A percentile compares a stretch with the other conserved stretches of the same genome.
Evolutionary conservation across 1,140 invertebrate species (phyloP).

Genomic region (Conus betulinus): DNA sequence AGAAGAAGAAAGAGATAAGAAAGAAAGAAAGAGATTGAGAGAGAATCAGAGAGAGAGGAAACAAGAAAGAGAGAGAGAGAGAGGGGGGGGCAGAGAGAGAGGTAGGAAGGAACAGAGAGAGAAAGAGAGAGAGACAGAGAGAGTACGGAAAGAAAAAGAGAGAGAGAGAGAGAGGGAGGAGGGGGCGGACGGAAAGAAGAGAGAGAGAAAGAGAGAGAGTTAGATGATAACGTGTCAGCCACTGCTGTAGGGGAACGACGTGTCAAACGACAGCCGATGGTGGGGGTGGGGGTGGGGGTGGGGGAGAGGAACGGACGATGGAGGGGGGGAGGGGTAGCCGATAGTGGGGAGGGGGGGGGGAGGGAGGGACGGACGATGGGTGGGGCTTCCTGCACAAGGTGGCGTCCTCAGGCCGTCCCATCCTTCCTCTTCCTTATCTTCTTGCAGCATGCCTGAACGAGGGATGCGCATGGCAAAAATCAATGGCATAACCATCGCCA

Average conservation of each 20-base stretch:
- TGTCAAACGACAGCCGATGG: too few species aligned
- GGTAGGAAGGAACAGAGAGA: neutral
- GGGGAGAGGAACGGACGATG: too few species aligned
- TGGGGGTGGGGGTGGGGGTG: too few species aligned
- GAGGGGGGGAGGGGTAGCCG: neutral
- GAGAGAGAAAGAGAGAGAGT: neutral
- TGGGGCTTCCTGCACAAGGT: too few species aligned
- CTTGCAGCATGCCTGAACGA: too few species aligned
- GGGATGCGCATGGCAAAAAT: too few species aligned
- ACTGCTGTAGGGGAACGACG: too few species aligned
- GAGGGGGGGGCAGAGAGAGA: neutral
- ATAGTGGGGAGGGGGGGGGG: neutral
- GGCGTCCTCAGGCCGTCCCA: too few species aligned
- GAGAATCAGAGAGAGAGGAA: neutral
- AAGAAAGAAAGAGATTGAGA: neutral
- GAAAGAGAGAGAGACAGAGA: neutral
- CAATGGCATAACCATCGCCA: too few species aligned
- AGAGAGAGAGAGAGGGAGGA: neutral
- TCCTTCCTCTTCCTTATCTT: too few species aligned
- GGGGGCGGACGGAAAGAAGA: neutral
- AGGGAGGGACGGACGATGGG: neutral
- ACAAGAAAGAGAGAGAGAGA: neutral
- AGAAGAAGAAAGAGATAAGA: neutral
- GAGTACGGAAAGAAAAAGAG: neutral
- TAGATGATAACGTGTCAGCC: too few species aligned